Conservation (phyloP, 2,797 vertebrate genomes). For the Diplodus puntazzo region DNA sequence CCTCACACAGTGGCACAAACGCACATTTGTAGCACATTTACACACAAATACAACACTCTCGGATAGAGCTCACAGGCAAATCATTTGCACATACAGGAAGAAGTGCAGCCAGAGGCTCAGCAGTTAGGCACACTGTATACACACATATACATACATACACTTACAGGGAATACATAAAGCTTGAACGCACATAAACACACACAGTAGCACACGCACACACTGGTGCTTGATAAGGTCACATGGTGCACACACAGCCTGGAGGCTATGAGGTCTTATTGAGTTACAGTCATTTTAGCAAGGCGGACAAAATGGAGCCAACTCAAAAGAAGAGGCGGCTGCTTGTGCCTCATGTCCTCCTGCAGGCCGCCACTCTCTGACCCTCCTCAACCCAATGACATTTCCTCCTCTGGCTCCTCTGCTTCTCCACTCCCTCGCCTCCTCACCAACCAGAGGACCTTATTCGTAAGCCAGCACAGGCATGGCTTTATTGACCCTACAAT, state of each 20-base stretch:
- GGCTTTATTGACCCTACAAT: constrained; percentile 24
- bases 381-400: constrained; percentile 50
- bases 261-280: constrained; percentile 63
- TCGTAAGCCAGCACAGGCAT: neutral
- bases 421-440: neutral
- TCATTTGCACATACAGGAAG: constrained; percentile 9
- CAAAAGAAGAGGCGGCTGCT: constrained; percentile 22
- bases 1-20: neutral
- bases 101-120: constrained; percentile 1
- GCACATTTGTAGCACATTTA: neutral
- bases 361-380: constrained; percentile 36
- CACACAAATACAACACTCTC: neutral
- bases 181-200: neutral
- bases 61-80: neutral
- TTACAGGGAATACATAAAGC: neutral
- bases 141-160: neutral
- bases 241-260: constrained; percentile 40
- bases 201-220: constrained; percentile 12
- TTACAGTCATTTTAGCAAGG: constrained; percentile 66
- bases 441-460: neutral
- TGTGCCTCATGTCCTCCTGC: constrained; percentile 44
- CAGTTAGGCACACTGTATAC: neutral
- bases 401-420: neutral
- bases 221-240: constrained; percentile 61
- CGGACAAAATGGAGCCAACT: constrained; percentile 62